Percentiles rank a stretch among this genome's conserved stretches.
Conservation (phyloP, 2,113 vertebrate genomes). For the Cyprinodon tularosa region DNA sequence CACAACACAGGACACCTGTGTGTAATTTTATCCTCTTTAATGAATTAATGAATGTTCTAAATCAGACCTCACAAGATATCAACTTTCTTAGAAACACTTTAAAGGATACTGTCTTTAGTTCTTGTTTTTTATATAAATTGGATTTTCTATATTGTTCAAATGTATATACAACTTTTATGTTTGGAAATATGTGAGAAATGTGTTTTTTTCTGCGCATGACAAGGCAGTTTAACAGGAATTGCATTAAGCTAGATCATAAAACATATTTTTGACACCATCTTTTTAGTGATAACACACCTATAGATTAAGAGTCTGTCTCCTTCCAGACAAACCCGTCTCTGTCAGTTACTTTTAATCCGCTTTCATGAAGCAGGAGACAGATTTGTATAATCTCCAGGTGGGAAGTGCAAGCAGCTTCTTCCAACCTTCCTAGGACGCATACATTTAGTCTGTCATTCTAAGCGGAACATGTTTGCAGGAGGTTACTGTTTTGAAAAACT, state of each 20-base stretch:
- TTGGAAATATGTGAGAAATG: not conserved
- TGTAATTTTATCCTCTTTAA: too few relatives aligned
- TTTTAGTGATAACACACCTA: not conserved
- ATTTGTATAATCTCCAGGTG: conserved; percentile 58
- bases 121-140: not conserved
- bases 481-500: not conserved
- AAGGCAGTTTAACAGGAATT: not conserved
- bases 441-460: not conserved
- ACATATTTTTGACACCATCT: not conserved
- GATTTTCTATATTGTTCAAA: not conserved
- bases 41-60: too few relatives aligned
- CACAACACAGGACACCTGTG: too few relatives aligned
- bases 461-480: not conserved
- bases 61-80: too few relatives aligned
- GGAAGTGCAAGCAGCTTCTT: conserved; percentile 34
- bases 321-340: conserved; percentile 15
- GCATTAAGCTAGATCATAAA: not conserved
- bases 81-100: too few relatives aligned
- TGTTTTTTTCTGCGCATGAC: not conserved
- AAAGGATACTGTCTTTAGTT: not conserved
- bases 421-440: conserved; percentile 1
- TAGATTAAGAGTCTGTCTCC: not conserved
- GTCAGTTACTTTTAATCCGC: conserved; percentile 59
- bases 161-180: not conserved
- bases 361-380: conserved; percentile 48